Evolutionary conservation across 2,888 invertebrate genomes (phyloP), one percentile per base, ranked within the genome.

Genomic region (Xanthorhoe spadicearia): DNA sequence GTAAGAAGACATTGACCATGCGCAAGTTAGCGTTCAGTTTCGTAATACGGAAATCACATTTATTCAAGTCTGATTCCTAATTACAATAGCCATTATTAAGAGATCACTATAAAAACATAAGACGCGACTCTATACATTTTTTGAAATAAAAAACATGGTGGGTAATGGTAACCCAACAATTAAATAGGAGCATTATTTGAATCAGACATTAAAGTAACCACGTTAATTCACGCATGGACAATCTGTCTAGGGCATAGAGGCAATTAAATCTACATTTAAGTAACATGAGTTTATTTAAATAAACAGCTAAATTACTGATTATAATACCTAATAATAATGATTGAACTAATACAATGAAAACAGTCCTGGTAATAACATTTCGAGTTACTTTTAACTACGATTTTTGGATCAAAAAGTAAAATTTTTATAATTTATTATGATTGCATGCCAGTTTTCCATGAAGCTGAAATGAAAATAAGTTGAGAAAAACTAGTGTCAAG

Each of bases 221-320:
- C 32, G 15, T 18, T 51, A 50, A 51, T 32, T 32, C 50, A 50
- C 50, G 10, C 19, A 59, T 38, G 38, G 35, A 35, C 35, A 13
- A 35, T 58, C 48, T 51, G 51, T 59, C 59, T 51, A 51, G 59
- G 58, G 63, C 58, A 65, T 66, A 73, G 61, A 74, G 72, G 66
- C 71, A 76, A 78, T 80, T 83, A 82, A 74, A 79, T 74, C 80
- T 83, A 85, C 69, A 74, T 82, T 85, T 87, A 85, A 86, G 87
- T 88, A 87, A 87, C 85, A 77, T 77, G 72, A 66, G 69, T 70
- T 75, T 75, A 71, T 74, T 74, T 76, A 77, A 76, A 76, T 74
- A 78, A 73, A 73, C 71, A 72, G 66, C 66, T 71, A 66, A 63
- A 68, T 53, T 68, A 69, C 58, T 53, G 57, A 69, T 66, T 71